phyloP scores from a whole-genome alignment of 2,797 vertebrate species.

The Pteropus rufus region DNA sequence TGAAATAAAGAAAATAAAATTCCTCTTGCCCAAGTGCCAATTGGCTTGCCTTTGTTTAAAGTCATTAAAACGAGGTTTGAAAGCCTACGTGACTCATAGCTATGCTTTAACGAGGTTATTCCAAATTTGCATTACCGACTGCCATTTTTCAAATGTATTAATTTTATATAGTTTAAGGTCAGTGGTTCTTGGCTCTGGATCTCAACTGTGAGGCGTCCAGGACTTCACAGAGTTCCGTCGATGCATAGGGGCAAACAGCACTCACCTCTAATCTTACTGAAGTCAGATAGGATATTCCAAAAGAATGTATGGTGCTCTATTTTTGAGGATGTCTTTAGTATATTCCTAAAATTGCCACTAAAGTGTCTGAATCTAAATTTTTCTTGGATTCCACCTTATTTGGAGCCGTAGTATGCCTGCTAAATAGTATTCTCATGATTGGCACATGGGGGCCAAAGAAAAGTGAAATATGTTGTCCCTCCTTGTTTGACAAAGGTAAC shows the following conservation, averaged over 20 bases:
- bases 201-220: background rate
- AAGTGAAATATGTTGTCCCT: background rate
- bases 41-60: background rate
- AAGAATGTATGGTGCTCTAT: background rate
- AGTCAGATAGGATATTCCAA: background rate
- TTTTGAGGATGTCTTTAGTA: background rate
- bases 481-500: background rate
- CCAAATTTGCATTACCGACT: background rate
- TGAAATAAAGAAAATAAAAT: constrained; percentile 1
- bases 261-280: background rate
- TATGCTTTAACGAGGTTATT: background rate
- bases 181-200: background rate
- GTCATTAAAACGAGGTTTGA: background rate
- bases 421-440: background rate
- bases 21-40: background rate
- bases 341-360: background rate
- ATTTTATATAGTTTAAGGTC: background rate
- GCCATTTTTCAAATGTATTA: background rate
- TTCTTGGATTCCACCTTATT: background rate
- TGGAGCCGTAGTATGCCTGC: background rate
- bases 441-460: background rate
- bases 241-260: background rate
- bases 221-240: background rate
- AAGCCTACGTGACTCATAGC: background rate
- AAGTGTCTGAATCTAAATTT: background rate